A percentile compares a stretch with the other conserved stretches of the same genome.
These are phyloP conservation scores for Amphipyra berbera DNA, from an alignment of 2,888 invertebrate genomes.

Conservation along the genomic window DNA sequence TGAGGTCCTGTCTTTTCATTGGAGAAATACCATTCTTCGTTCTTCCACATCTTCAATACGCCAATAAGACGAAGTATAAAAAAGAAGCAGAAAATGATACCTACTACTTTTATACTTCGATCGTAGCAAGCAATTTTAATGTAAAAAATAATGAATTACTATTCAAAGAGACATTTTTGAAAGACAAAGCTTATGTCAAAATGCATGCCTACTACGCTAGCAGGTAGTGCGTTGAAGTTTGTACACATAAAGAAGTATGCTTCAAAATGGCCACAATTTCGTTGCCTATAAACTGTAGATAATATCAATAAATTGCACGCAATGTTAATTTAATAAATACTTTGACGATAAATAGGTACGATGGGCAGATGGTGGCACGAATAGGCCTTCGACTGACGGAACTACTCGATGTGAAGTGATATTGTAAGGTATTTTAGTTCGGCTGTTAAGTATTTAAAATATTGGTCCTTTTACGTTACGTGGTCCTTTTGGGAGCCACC, in stretches of 20 bases:
- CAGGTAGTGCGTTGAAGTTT: too few species aligned
- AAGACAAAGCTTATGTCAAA: too few species aligned
- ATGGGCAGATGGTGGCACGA: conserved; percentile 27
- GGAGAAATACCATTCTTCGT: too few species aligned
- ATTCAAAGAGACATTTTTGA: too few species aligned
- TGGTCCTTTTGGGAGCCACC: conserved; percentile 24
- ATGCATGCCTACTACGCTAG: too few species aligned
- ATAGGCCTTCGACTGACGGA: conserved; percentile 37
- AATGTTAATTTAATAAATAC: conserved; percentile 35
- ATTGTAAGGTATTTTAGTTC: not conserved
- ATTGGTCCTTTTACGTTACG: conserved; percentile 20
- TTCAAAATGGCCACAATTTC: conserved; percentile 31
- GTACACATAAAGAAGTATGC: not conserved
- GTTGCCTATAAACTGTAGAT: conserved; percentile 43
- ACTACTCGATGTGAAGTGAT: conserved; percentile 13
- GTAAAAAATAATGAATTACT: too few species aligned
- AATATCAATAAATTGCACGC: conserved; percentile 39
- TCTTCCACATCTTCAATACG: too few species aligned
- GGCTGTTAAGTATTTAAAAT: conserved; percentile 12
- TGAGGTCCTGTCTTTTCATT: too few species aligned
- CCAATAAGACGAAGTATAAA: too few species aligned
- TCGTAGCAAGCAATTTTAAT: too few species aligned
- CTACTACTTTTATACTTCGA: too few species aligned
- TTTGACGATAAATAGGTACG: conserved; percentile 35
- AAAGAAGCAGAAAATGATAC: too few species aligned